Conservation (phyloP, 2,113 vertebrate genomes). For the Dromiciops gliroides region DNA sequence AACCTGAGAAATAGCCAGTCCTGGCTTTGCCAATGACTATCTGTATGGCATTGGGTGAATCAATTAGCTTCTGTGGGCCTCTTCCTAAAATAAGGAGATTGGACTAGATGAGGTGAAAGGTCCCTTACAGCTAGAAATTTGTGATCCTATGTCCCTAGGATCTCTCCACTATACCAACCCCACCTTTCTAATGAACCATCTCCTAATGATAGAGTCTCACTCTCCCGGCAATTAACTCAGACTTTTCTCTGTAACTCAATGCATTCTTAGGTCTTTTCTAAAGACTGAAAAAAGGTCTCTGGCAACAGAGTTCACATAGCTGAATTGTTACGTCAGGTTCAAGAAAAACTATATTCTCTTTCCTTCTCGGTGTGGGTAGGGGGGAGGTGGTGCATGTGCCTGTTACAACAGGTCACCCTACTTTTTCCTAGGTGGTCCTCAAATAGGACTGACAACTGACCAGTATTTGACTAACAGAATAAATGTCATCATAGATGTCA, state of each 20-base stretch:
- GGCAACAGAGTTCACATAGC: neutral
- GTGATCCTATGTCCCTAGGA: neutral
- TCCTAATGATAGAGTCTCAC: neutral
- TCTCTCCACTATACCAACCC: neutral
- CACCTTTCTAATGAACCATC: neutral
- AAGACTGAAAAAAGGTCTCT: neutral
- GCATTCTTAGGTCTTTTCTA: neutral
- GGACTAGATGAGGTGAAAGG: neutral
- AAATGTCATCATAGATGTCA: neutral
- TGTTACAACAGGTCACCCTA: neutral
- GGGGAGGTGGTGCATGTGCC: neutral
- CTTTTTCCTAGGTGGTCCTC: neutral
- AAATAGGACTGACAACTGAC: neutral
- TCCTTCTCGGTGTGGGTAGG: neutral
- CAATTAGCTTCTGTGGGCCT: neutral
- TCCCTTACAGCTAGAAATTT: neutral
- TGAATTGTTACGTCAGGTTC: neutral
- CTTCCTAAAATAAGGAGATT: neutral
- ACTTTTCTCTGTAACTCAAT: neutral
- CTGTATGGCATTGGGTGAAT: neutral
- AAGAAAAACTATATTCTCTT: neutral
- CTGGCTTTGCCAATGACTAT: neutral
- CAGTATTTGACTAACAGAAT: neutral
- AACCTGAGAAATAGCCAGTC: conserved; percentile 31
- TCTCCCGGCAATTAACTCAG: neutral